These are phyloP conservation scores for Hippoglossus stenolepis DNA, from an alignment of 2,113 vertebrate species.

Conservation along the genomic window DNA sequence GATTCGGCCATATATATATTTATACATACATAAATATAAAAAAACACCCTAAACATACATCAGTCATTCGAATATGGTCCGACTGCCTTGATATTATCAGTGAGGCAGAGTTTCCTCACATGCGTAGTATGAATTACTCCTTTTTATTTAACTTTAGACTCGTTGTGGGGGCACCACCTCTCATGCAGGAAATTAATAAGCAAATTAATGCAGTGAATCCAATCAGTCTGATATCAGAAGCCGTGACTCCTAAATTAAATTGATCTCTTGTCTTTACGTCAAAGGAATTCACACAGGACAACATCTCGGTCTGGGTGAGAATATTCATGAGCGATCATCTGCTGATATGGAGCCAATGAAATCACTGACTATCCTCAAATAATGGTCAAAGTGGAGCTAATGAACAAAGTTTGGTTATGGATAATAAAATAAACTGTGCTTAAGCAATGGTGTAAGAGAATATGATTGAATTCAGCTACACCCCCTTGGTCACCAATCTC, in stretches of 20 bases:
- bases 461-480: neutral
- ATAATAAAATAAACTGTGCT: neutral
- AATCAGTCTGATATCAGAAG: slow-evolving; percentile 8
- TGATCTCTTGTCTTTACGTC: neutral
- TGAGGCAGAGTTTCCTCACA: neutral
- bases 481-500: neutral
- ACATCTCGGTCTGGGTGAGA: neutral
- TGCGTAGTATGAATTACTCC: neutral
- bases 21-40: too few species aligned
- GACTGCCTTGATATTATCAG: too few species aligned
- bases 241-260: slow-evolving; percentile 4
- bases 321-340: neutral
- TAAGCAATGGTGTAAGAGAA: neutral
- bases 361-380: neutral
- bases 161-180: neutral
- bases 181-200: slow-evolving; percentile 2
- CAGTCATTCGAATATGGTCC: too few species aligned
- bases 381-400: neutral
- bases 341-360: neutral
- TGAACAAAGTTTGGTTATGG: neutral
- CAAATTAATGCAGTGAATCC: neutral
- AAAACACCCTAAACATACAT: too few species aligned
- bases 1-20: neutral
- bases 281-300: slow-evolving; percentile 3
- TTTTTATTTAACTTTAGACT: neutral